phyloP scores from a whole-genome alignment of 2,888 invertebrate genomes.

The Mesoligia furuncula region DNA sequence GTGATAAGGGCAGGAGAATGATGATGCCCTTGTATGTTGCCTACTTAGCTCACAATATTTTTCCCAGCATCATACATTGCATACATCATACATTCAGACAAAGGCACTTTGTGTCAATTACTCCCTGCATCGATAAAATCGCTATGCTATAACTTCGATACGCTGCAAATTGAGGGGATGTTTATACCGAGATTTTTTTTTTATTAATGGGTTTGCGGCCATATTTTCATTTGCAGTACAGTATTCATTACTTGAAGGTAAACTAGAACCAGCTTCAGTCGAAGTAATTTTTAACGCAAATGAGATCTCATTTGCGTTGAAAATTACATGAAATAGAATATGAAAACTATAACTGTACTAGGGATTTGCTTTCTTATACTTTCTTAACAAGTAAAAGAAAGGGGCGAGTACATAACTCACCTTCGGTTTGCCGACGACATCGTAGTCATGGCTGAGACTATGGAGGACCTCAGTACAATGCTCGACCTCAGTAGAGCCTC shows the following conservation, averaged over 20 bases:
- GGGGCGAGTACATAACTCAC: too few species aligned
- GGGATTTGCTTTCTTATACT: neutral
- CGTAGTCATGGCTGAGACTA: too few species aligned
- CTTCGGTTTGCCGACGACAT: too few species aligned
- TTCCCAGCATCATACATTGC: neutral
- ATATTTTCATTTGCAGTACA: neutral
- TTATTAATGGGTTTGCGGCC: neutral
- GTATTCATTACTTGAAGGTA: neutral
- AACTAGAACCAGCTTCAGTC: neutral
- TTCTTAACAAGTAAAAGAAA: neutral
- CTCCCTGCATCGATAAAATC: slow-evolving; percentile 32
- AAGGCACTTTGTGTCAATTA: slow-evolving; percentile 42
- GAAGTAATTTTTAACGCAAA: too few species aligned
- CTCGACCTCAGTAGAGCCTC: too few species aligned
- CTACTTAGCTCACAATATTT: slow-evolving; percentile 1
- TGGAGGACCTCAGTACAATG: too few species aligned
- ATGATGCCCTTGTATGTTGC: neutral
- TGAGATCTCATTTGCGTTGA: neutral
- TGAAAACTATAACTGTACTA: neutral
- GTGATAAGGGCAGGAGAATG: neutral
- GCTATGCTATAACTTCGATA: slow-evolving; percentile 25
- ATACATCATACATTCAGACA: neutral
- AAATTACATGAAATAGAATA: neutral
- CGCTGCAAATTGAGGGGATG: slow-evolving; percentile 11
- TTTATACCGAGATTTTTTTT: slow-evolving; percentile 9